Evolutionary conservation across 2,113 vertebrate species (phyloP).

Genomic region (Carlito syrichta): DNA sequence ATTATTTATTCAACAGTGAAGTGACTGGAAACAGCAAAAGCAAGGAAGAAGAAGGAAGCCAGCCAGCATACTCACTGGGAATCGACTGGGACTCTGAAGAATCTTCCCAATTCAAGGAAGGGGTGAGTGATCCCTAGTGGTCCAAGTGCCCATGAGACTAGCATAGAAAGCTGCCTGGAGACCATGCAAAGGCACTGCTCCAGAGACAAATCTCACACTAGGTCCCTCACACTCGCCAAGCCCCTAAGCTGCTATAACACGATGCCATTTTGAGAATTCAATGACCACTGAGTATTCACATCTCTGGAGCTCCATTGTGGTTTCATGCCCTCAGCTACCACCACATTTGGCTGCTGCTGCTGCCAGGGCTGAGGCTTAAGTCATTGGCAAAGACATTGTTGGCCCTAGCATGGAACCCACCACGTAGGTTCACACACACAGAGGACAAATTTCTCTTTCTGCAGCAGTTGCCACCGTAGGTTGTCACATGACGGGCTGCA

Average conservation of each 20-base stretch:
- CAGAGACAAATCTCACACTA: background rate
- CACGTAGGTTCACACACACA: background rate
- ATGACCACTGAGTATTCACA: background rate
- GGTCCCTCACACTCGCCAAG: background rate
- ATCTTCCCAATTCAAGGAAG: background rate
- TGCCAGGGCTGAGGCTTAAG: background rate
- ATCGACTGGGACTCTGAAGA: background rate
- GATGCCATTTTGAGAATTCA: background rate
- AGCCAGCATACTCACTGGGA: background rate
- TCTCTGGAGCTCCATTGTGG: background rate
- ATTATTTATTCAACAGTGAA: background rate
- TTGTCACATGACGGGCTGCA: no score
- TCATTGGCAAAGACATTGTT: background rate
- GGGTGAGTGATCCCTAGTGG: background rate
- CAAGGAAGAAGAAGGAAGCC: background rate
- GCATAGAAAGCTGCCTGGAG: background rate
- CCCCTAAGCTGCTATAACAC: background rate
- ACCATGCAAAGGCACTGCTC: background rate
- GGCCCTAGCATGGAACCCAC: background rate
- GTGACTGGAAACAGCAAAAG: background rate
- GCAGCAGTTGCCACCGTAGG: background rate
- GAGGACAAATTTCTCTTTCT: background rate
- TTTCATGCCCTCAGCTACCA: background rate
- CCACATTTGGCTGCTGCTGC: background rate
- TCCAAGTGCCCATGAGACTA: background rate